Evolutionary conservation across 2,113 vertebrate species (phyloP), one percentile per base, ranked within the genome.

Genomic region (Pygoscelis antarcticus): DNA sequence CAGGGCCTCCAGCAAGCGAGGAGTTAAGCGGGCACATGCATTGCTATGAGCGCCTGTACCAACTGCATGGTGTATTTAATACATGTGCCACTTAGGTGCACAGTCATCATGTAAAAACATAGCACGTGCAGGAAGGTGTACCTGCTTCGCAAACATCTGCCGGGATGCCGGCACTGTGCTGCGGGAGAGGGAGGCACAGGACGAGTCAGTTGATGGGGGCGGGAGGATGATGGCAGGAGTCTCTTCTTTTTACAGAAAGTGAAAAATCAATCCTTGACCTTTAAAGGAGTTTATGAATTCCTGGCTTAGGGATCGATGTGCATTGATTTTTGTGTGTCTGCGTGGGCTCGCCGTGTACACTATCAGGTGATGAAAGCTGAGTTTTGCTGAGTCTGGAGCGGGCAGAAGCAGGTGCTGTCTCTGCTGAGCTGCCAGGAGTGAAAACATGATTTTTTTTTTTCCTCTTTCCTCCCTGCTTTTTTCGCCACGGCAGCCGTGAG

Each of bases 271-370:
- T 98, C 94, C 91, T 69, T 98, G 98, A 98, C 98, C 98, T 98
- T 98, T 98, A 97, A 97, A 98, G 98, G 98, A 98, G 97, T 98
- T 98, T 98, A 98, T 98, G 98, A 98, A 98, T 98, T 98, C 97
- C 97, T 97, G 93, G 97, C 97, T 96, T 65, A 75, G 96, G 95
- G 97, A 98, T 98, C 98, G 96, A 98, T 98, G 96, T 2, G 3
- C 97, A 98, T 98, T 58, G 98, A 98, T 98, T 98, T 97, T 54
- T 87, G 79, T 87, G 94, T 93, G 95, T 98, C 97, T 96, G 98
- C 96, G 61, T 85, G 97, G 94, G 95, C 94, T 97, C 38, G 36
- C 77, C 96, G 23, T 74, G 97, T 71, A 78, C 44, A 22, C 96
- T 38, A 42, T 66, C 96, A 79, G 93, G 90, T 94, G 97, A 95